These are phyloP conservation scores for Eucidaris tribuloides DNA, from an alignment of 35 echinoderm and acorn worm species.

Conservation along the genomic window DNA sequence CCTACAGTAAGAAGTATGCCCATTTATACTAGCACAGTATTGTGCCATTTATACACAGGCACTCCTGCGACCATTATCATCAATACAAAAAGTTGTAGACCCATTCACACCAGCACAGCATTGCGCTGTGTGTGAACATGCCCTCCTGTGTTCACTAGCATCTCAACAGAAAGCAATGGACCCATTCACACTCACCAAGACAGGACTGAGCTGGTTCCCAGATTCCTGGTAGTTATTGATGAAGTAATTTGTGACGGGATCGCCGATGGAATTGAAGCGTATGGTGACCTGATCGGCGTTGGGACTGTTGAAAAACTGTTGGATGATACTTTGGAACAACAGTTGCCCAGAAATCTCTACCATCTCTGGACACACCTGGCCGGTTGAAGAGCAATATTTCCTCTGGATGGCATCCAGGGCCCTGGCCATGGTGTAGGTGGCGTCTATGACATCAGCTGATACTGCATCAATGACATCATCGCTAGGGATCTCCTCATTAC, in stretches of 20 bases:
- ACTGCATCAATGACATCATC: conserved; percentile 39
- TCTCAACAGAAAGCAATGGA: too few relatives aligned
- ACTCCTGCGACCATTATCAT: too few relatives aligned
- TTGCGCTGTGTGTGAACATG: too few relatives aligned
- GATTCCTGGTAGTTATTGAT: conserved; percentile 61
- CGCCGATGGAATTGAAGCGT: conserved; percentile 49
- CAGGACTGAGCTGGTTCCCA: too few relatives aligned
- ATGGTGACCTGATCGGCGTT: conserved; percentile 37
- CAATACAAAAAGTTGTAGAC: too few relatives aligned
- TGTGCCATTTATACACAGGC: too few relatives aligned
- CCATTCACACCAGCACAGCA: too few relatives aligned
- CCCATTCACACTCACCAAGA: too few relatives aligned
- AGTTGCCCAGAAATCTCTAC: conserved; percentile 29
- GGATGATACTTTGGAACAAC: conserved; percentile 24
- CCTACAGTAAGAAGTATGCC: too few relatives aligned
- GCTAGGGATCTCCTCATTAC: conserved; percentile 7
- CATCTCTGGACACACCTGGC: conserved; percentile 55
- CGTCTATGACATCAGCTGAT: conserved; percentile 72
- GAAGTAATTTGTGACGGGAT: conserved; percentile 39
- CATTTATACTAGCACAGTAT: too few relatives aligned
- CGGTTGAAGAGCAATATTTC: not conserved
- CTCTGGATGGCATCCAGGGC: conserved; percentile 48
- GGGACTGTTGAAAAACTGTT: conserved; percentile 36
- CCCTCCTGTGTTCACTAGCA: too few relatives aligned
- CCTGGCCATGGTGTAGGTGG: conserved; percentile 54